Conservation (phyloP, 2,888 invertebrate species). For the Brachyptera putata region DNA sequence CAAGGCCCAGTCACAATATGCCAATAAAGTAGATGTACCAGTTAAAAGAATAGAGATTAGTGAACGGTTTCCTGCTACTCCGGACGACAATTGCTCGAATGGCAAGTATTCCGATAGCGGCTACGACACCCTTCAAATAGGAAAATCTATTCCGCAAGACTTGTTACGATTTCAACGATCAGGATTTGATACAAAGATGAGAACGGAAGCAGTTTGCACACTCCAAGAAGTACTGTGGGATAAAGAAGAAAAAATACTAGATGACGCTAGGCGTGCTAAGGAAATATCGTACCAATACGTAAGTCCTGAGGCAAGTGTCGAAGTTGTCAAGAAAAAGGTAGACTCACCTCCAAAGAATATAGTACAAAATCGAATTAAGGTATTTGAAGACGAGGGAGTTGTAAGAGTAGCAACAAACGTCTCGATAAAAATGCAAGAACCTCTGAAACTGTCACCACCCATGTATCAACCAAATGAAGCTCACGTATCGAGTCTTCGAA, state of each 20-base stretch:
- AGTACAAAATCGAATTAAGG: constrained; percentile 41
- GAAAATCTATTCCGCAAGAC: constrained; percentile 23
- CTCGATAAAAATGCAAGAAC: constrained; percentile 44
- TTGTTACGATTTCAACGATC: constrained; percentile 29
- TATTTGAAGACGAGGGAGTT: constrained; percentile 33
- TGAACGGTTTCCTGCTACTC: constrained; percentile 21
- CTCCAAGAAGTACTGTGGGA: constrained; percentile 26
- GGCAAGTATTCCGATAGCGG: constrained; percentile 42
- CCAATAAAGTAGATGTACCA: neutral
- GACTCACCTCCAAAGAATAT: constrained; percentile 38
- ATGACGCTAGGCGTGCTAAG: constrained; percentile 44
- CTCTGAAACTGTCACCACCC: constrained; percentile 43
- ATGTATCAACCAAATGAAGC: constrained; percentile 43
- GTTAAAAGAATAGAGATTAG: constrained; percentile 22
- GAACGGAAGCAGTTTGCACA: constrained; percentile 28
- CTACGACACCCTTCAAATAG: constrained; percentile 40
- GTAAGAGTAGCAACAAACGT: constrained; percentile 36
- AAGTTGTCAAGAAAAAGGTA: constrained; percentile 29
- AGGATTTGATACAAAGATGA: constrained; percentile 6
- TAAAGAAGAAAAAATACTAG: constrained; percentile 35
- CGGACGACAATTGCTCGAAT: constrained; percentile 35
- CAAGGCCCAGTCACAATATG: constrained; percentile 23
- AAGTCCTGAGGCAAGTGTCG: constrained; percentile 37
- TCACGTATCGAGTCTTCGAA: constrained; percentile 42
- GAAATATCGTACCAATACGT: constrained; percentile 47